Evolutionary conservation across 2,797 vertebrate species (phyloP).

Genomic region (Gambelia wislizenii): DNA sequence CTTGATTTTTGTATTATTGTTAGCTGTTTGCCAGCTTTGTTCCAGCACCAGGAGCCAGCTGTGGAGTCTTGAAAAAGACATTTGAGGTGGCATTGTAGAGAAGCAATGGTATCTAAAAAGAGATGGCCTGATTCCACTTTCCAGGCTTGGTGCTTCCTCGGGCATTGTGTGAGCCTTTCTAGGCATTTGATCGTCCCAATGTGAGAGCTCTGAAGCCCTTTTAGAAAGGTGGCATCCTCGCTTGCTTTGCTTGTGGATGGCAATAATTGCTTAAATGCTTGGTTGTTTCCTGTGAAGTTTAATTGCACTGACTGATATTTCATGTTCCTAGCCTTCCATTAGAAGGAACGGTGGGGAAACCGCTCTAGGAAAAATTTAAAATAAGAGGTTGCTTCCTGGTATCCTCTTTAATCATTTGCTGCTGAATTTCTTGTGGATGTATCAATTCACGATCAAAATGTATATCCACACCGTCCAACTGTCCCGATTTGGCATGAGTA

Average conservation of each 20-base stretch:
- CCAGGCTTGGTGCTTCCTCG: neutral
- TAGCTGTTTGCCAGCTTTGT: slow-evolving; percentile 69
- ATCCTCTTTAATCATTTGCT: neutral
- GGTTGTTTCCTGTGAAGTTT: neutral
- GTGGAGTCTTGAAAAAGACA: slow-evolving; percentile 56
- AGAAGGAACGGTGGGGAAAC: neutral
- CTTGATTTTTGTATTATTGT: slow-evolving; percentile 60
- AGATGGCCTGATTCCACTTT: slow-evolving; percentile 19
- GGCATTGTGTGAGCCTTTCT: neutral
- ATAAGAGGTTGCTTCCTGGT: neutral
- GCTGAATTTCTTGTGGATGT: too few relatives aligned
- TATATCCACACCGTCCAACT: too few relatives aligned
- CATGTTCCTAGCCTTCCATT: neutral
- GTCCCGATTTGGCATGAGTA: too few relatives aligned
- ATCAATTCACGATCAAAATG: neutral
- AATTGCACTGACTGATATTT: neutral
- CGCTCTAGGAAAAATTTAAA: neutral
- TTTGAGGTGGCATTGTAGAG: neutral
- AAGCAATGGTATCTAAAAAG: slow-evolving; percentile 9
- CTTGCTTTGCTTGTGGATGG: neutral
- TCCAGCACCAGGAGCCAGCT: slow-evolving; percentile 47
- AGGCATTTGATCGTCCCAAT: too few relatives aligned
- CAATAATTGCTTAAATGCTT: neutral
- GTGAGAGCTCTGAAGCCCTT: neutral
- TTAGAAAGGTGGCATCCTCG: neutral